Evolutionary conservation across 2,797 vertebrate genomes (phyloP), one percentile per base, ranked within the genome.

Genomic region (Potorous gilbertii): DNA sequence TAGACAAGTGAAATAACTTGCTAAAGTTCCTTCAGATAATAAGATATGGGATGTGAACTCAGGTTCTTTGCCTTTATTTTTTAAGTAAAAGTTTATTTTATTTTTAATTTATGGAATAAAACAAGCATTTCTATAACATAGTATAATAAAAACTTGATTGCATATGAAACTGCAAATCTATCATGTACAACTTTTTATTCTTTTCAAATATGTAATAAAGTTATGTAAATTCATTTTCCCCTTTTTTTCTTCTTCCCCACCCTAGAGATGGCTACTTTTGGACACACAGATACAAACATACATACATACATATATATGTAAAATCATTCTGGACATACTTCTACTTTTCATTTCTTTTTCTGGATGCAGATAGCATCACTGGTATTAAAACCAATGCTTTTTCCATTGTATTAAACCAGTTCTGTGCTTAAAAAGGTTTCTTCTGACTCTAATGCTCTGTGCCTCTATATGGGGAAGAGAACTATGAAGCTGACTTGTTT

Each of bases 401-500:
- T 74, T 74, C 66, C 16, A 40, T 74, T 40, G 2, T 40, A 74
- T 74, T 9, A 81, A 46, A 81, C 74, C 74, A 87, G 74, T 46
- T 87, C 74, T 5, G 6, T 10, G 8, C 74, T 46, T 87, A 24
- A 46, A 50, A 92, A 50, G 91, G 93, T 11, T 24, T 74, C 56
- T 93, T 40, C 46, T 34, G 46, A 66, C 56, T 94, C 55, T 90
- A 29, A 46, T 28, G 29, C 54, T 94, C 97, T 96, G 94, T 55
- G 90, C 81, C 92, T 74, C 96, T 90, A 93, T 55, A 40, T 34
- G 66, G 59, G 90, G 52, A 59, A 59, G 56, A 95, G 94, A 94
- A 93, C 81, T 95, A 92, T 95, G 90, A 96, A 95, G 89, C 91
- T 56, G 34, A 96, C 92, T 97, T 93, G 81, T 97, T 97, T 97